A percentile compares a stretch with the other conserved stretches of the same genome.
These are phyloP conservation scores for Phyllostomus hastatus DNA, from an alignment of 2,113 vertebrate species.

Conservation along the genomic window DNA sequence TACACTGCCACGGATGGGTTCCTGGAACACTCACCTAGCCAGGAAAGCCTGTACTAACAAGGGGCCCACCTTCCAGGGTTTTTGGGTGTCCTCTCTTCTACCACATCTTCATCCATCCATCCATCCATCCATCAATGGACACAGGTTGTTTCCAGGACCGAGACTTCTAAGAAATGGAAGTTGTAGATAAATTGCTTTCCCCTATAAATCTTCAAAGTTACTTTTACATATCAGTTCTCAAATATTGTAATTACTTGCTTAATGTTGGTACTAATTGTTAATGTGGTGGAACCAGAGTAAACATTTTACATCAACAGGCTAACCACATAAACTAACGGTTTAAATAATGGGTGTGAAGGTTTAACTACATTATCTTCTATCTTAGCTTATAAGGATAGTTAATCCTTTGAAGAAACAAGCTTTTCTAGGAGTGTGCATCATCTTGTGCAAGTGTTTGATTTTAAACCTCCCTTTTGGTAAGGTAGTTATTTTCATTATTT, in stretches of 20 bases:
- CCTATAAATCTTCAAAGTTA: neutral
- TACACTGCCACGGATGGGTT: too few relatives aligned
- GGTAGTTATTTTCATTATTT: neutral
- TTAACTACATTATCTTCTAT: neutral
- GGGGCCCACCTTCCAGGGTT: too few relatives aligned
- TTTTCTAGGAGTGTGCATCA: neutral
- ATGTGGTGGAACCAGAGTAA: neutral
- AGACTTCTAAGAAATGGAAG: slow-evolving; percentile 10
- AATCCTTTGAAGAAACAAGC: neutral
- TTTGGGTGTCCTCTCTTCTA: too few relatives aligned
- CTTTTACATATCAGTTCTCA: neutral
- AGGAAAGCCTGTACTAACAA: too few relatives aligned
- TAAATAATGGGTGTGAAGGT: neutral
- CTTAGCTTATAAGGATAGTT: neutral
- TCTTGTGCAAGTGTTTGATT: neutral
- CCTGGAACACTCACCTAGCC: too few relatives aligned
- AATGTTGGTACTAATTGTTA: slow-evolving; percentile 25
- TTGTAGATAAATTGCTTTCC: neutral
- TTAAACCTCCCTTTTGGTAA: neutral
- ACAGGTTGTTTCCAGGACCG: neutral
- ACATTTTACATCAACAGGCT: neutral
- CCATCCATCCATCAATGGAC: neutral
- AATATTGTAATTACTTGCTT: neutral
- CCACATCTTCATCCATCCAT: neutral
- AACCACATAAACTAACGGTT: neutral